These are phyloP conservation scores for Pelagia noctiluca DNA, from an alignment of 30 jellyfish, hydroid and myxozoan genomes.

Conservation along the genomic window DNA sequence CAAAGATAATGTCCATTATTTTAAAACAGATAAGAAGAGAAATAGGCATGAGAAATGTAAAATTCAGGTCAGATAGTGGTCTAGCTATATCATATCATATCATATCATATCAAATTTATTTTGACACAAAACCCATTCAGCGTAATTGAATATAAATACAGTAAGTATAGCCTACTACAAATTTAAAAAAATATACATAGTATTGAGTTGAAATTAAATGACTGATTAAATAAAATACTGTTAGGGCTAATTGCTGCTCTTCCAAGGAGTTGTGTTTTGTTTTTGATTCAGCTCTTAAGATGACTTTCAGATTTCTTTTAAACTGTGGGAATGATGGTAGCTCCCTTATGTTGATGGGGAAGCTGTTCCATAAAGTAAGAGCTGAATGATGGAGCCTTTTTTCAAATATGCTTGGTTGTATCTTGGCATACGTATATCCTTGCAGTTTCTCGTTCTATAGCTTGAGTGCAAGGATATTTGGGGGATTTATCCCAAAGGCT, in stretches of 20 bases:
- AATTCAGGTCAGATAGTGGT: too few species aligned
- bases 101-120: too few species aligned
- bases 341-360: conserved; percentile 15
- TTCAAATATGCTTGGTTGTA: background rate
- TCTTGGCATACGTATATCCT: background rate
- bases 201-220: too few species aligned
- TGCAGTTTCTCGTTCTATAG: background rate
- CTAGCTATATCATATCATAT: too few species aligned
- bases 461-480: background rate
- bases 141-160: too few species aligned
- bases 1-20: too few species aligned
- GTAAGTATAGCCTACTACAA: too few species aligned
- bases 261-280: conserved; percentile 10
- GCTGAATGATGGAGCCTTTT: background rate
- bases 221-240: too few species aligned
- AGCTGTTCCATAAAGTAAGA: background rate
- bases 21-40: too few species aligned
- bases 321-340: background rate
- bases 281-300: conserved; percentile 6
- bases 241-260: background rate
- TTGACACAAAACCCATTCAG: too few species aligned
- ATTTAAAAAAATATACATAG: too few species aligned
- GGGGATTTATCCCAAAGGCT: background rate
- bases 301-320: background rate
- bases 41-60: too few species aligned